Conservation (phyloP, 2,888 invertebrate species). For the Antheraea assamensis region DNA sequence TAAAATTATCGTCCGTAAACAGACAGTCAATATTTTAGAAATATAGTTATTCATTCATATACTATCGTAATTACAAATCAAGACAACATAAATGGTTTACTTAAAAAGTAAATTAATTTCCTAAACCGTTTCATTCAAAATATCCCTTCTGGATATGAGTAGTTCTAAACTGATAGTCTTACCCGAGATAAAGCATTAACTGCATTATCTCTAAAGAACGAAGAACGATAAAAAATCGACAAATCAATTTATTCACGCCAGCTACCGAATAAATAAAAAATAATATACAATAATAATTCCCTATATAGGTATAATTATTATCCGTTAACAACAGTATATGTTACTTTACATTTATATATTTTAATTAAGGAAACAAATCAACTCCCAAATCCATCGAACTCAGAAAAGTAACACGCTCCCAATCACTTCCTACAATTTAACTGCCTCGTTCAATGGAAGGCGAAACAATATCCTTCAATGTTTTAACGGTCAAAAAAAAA, state of each 20-base stretch:
- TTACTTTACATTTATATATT: not conserved
- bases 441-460: constrained; percentile 23
- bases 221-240: not conserved
- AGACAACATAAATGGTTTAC: not conserved
- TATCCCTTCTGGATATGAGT: too few species aligned
- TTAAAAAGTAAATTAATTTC: not conserved
- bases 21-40: too few species aligned
- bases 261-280: too few species aligned
- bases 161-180: too few species aligned
- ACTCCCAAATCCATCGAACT: not conserved
- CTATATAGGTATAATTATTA: not conserved
- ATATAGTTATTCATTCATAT: not conserved
- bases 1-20: too few species aligned
- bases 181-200: too few species aligned
- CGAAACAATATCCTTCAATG: constrained; percentile 43
- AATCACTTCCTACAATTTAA: constrained; percentile 11
- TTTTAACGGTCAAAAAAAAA: constrained; percentile 37
- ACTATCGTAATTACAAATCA: not conserved
- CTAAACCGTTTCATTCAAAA: too few species aligned
- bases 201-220: not conserved
- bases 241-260: not conserved
- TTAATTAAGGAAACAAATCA: constrained; percentile 4
- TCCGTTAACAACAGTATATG: too few species aligned
- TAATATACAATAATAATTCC: not conserved
- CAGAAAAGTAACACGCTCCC: not conserved